phyloP scores from a whole-genome alignment of 2,113 vertebrate genomes.

The Chloropsis cyanopogon region DNA sequence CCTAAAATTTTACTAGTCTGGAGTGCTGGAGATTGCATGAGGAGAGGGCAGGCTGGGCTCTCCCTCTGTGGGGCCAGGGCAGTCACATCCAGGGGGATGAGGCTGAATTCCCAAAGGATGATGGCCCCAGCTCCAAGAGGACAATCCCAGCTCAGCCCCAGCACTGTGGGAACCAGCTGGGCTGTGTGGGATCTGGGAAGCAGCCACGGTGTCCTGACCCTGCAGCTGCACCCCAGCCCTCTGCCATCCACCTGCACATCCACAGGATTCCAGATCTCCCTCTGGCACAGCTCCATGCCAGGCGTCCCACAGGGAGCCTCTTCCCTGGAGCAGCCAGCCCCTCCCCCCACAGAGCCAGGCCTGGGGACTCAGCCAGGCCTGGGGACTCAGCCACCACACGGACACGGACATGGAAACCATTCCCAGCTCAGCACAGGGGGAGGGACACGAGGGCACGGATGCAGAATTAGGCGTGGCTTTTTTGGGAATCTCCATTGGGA shows the following conservation, averaged over 20 bases:
- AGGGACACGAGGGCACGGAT: not conserved
- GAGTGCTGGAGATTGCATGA: not conserved
- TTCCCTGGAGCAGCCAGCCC: no score
- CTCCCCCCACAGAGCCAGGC: not conserved
- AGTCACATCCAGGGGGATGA: not conserved
- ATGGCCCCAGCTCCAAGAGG: not conserved
- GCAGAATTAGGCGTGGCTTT: not conserved
- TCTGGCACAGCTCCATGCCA: not conserved
- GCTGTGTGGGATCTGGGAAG: not conserved
- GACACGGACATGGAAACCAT: accelerated
- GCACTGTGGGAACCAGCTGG: not conserved
- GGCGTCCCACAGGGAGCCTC: not conserved
- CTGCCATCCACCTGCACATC: not conserved
- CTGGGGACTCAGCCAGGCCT: not conserved
- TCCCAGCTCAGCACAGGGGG: not conserved
- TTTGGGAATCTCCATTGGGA: not conserved
- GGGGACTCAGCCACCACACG: not conserved
- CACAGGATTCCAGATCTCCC: not conserved
- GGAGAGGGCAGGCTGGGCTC: not conserved
- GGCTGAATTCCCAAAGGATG: not conserved
- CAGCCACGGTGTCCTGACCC: accelerated
- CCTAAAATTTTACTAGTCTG: not conserved
- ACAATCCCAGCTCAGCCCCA: not conserved
- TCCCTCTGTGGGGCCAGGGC: not conserved
- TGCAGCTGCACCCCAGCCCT: not conserved